Evolutionary conservation across 2,797 vertebrate species (phyloP).

Genomic region (Typhlichthys eigenmanni): DNA sequence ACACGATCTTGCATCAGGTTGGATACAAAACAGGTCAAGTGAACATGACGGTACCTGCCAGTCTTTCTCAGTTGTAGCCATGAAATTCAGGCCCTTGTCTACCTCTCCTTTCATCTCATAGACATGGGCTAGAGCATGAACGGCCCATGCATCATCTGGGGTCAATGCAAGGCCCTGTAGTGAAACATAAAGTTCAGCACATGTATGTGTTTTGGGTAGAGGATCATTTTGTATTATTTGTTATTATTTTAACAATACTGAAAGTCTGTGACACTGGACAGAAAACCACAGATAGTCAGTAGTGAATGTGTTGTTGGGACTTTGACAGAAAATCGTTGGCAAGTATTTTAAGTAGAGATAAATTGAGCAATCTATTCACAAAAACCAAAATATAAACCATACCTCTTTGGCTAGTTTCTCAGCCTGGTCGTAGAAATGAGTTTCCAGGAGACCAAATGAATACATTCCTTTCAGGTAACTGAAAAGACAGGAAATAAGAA

Average conservation of each 20-base stretch:
- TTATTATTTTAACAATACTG: neutral
- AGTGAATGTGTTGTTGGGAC: too few species aligned
- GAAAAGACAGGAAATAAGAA: constrained; percentile 14
- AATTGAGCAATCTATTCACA: neutral
- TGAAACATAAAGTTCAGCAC: too few species aligned
- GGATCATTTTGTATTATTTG: neutral
- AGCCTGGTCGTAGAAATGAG: constrained; percentile 85
- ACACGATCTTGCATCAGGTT: too few species aligned
- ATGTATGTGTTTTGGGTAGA: neutral
- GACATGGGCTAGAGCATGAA: constrained; percentile 88
- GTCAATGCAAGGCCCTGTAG: constrained; percentile 83
- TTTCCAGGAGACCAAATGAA: constrained; percentile 93
- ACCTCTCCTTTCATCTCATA: constrained; percentile 91
- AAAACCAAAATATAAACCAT: constrained; percentile 43
- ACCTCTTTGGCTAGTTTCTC: constrained; percentile 90
- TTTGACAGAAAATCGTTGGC: too few species aligned
- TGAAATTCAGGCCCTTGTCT: constrained; percentile 85
- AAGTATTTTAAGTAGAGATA: too few species aligned
- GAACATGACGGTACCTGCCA: constrained; percentile 82
- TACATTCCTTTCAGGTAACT: constrained; percentile 93
- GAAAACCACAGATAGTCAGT: too few species aligned
- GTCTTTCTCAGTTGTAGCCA: constrained; percentile 83
- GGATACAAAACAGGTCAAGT: neutral
- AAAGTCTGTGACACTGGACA: too few species aligned
- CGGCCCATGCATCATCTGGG: constrained; percentile 86